Percentiles rank a stretch among this genome's conserved stretches.
Conservation (phyloP, 2,113 vertebrate species). For the Turdus rufiventris region DNA sequence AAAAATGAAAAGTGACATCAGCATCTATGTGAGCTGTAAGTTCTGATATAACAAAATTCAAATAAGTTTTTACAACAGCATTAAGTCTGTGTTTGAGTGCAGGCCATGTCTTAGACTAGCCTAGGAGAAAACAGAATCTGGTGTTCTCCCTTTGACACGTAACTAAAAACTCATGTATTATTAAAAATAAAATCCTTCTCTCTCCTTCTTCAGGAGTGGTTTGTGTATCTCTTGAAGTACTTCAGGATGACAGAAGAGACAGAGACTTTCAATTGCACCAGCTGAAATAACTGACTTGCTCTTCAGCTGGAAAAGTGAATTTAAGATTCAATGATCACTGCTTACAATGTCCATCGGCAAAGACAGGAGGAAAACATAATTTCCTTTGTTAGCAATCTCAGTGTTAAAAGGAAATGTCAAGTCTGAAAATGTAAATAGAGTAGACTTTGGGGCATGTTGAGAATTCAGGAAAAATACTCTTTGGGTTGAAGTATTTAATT, state of each 20-base stretch:
- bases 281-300: constrained; percentile 10
- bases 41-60: neutral
- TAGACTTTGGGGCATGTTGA: neutral
- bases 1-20: neutral
- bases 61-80: neutral
- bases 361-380: neutral
- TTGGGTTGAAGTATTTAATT: neutral
- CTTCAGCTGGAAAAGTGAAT: neutral
- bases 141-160: neutral
- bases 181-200: neutral
- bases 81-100: neutral
- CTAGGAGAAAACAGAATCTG: neutral
- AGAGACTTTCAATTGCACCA: neutral
- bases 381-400: neutral
- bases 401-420: neutral
- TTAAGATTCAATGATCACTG: neutral
- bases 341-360: neutral
- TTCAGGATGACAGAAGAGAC: neutral
- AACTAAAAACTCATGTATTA: neutral
- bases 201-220: neutral
- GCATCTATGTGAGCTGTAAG: neutral
- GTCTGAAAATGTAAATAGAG: neutral
- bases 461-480: neutral
- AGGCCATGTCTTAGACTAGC: neutral
- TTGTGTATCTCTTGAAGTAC: neutral